These are phyloP conservation scores for Abscondita cerata DNA, from an alignment of 2,888 invertebrate genomes.

Conservation along the genomic window DNA sequence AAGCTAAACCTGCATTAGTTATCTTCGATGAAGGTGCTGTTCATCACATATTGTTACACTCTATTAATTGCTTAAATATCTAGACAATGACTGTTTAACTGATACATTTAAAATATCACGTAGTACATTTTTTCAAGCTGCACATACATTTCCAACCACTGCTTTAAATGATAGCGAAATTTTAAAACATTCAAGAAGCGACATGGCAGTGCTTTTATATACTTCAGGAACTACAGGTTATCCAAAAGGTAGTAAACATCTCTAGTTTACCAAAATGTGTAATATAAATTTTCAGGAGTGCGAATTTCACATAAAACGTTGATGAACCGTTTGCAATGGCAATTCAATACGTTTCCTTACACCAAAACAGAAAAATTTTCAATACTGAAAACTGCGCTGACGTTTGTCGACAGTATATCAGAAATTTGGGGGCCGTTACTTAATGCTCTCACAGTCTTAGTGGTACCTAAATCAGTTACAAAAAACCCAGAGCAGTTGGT, in stretches of 20 bases:
- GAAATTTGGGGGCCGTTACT: conserved; percentile 89
- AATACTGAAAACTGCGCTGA: conserved; percentile 89
- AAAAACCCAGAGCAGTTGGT: conserved; percentile 81
- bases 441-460: conserved; percentile 72
- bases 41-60: too few species aligned
- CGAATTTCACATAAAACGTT: conserved; percentile 78
- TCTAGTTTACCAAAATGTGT: background rate
- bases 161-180: conserved; percentile 58
- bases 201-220: conserved; percentile 77
- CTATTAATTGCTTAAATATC: too few species aligned
- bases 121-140: conserved; percentile 61
- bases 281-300: conserved; percentile 66
- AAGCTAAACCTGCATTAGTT: conserved; percentile 74
- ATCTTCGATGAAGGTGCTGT: conserved; percentile 74
- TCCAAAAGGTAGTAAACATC: conserved; percentile 73
- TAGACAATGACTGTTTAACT: conserved; percentile 40
- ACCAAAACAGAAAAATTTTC: conserved; percentile 70
- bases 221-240: conserved; percentile 91
- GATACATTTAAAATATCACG: conserved; percentile 55
- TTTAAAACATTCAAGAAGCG: conserved; percentile 58
- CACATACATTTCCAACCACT: conserved; percentile 57
- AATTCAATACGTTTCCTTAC: conserved; percentile 84
- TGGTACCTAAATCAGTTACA: conserved; percentile 76
- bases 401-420: conserved; percentile 88
- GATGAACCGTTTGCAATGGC: conserved; percentile 87